Base-by-base conservation (phyloP, 1,140 invertebrate genomes). In the Psix sp. region DNA sequence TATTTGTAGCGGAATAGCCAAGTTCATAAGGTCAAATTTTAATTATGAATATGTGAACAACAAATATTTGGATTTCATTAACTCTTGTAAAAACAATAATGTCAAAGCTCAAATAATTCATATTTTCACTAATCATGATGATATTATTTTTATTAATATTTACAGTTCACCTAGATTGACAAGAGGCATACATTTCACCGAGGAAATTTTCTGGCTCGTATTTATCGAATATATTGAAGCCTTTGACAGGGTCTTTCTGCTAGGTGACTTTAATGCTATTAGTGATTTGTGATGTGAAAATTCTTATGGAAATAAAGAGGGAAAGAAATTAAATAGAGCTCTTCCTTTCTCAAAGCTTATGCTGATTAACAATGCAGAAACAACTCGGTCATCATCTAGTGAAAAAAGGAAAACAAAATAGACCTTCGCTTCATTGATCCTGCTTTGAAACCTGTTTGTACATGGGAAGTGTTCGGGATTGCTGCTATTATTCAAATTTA, bases 251-350 rank as follows among this genome's bases (percentile, higher is more conserved):
- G 18, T 42, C 7, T 5, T 42, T n/a, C 11, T 42, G 20, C 4
- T 13, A 1, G 39, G 39, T 5, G 39, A 21, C 18, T 42, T 42
- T 42, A 42, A 42, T 21, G 18, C 39, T 3, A 42, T 42, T 11
- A 21, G 18, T 13, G 10, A 10, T 13, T 5, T 18, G 21, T 42
- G 39, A 18, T 5, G 0, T 7, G n/a, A 4, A 7, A 11, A 5
- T 42, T 1, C 10, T 0, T 10, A 42, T 1, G 17, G 6, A 3
- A 42, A 42, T 21, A 42, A 21, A 21, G 39, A 42, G n/a, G 18
- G 39, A 2, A 42, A 42, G n/a, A 20, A 21, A 11, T 11, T 42
- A 3, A n/a, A 21, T 6, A 21, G 17, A 3, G 39, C 39, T 7
- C 2, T 42, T 1, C 1, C 3, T 21, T 3, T n/a, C 2, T 9